A percentile compares a stretch with the other conserved stretches of the same genome.
These are phyloP conservation scores for Microplitis manilae DNA, from an alignment of 2,888 invertebrate genomes.

Conservation along the genomic window DNA sequence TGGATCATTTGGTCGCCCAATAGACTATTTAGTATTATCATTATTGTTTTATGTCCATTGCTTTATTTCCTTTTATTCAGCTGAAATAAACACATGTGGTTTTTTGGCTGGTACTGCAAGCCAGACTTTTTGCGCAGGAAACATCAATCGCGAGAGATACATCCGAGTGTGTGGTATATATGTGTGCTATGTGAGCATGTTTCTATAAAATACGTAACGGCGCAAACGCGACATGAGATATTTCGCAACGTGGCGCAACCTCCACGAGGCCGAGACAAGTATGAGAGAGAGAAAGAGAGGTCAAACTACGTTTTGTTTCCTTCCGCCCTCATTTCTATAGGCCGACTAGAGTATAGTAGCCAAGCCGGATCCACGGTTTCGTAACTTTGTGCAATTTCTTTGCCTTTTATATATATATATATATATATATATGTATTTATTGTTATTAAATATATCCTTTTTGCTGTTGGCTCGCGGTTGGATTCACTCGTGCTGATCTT, in stretches of 20 bases:
- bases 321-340: constrained; percentile 40
- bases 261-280: constrained; percentile 18
- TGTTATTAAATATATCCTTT: neutral
- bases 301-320: constrained; percentile 30
- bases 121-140: neutral
- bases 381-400: constrained; percentile 35
- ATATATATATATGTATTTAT: neutral
- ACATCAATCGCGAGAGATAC: constrained; percentile 2
- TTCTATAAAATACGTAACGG: constrained; percentile 17
- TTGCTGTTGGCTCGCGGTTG: neutral
- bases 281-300: constrained; percentile 21
- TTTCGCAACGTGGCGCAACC: constrained; percentile 47
- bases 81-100: neutral
- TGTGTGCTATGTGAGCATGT: neutral
- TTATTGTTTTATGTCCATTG: too few species aligned
- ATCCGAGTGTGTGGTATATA: neutral
- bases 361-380: constrained; percentile 43
- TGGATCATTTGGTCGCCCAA: too few species aligned
- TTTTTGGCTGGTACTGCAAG: neutral
- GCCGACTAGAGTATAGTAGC: constrained; percentile 32
- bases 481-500: neutral
- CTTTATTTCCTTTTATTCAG: too few species aligned
- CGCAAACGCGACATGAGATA: constrained; percentile 25
- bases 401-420: neutral
- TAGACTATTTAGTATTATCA: too few species aligned